Evolutionary conservation across 1,140 invertebrate genomes (phyloP).

Genomic region (Helicoverpa armigera): DNA sequence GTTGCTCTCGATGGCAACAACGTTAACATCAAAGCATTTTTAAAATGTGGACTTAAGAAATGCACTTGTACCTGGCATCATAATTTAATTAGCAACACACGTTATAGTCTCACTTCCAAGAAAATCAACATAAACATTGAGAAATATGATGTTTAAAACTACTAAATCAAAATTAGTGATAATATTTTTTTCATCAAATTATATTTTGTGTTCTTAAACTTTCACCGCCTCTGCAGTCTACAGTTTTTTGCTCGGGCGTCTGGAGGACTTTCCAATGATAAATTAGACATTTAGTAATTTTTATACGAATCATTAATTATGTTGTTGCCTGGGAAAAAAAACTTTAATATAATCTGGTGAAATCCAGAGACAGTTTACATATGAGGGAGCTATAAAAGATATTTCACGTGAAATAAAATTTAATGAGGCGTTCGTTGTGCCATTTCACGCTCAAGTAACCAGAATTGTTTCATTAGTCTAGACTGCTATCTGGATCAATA

Average conservation of each 20-base stretch:
- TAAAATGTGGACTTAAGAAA: not conserved
- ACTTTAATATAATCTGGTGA: not conserved
- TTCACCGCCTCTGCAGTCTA: conserved; percentile 47
- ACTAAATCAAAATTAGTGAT: conserved; percentile 5
- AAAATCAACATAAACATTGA: conserved; percentile 11
- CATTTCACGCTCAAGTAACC: not conserved
- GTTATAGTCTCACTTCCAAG: not conserved
- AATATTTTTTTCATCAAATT: conserved; percentile 64
- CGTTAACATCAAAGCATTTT: not conserved
- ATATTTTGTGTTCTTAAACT: conserved; percentile 37
- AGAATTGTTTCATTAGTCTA: conserved; percentile 22
- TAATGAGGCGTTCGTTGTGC: conserved; percentile 1
- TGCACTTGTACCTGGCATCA: conserved; percentile 6
- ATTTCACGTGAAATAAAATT: conserved; percentile 26
- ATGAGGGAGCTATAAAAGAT: not conserved
- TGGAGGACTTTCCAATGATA: conserved; percentile 65
- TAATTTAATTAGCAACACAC: conserved; percentile 8
- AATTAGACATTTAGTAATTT: conserved; percentile 58
- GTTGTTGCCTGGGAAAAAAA: conserved; percentile 18
- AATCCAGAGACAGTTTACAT: not conserved
- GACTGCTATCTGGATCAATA: conserved; percentile 1
- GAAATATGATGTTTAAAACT: conserved; percentile 1
- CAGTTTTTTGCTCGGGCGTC: conserved; percentile 54
- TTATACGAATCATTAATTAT: conserved; percentile 41
- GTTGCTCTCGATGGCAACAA: not conserved